Percentiles rank a stretch among this genome's conserved stretches.
Conservation (phyloP, 2,888 invertebrate genomes). For the Heliconius cydno region DNA sequence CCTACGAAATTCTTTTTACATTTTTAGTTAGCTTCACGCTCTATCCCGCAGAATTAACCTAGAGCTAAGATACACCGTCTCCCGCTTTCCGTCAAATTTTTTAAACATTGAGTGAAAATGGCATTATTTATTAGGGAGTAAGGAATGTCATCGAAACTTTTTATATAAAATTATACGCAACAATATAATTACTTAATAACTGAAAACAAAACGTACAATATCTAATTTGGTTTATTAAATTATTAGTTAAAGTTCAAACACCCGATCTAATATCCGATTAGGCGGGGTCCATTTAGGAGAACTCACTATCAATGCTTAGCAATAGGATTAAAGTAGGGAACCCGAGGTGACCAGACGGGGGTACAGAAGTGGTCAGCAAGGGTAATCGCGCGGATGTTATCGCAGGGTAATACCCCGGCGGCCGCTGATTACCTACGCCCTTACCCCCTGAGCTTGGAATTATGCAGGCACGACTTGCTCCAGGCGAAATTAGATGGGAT, state of each 20-base stretch:
- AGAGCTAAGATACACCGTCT: too few species aligned
- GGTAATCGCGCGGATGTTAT: slow-evolving; percentile 81
- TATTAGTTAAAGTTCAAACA: background rate
- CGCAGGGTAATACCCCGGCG: slow-evolving; percentile 77
- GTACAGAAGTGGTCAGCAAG: slow-evolving; percentile 73
- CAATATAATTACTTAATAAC: background rate
- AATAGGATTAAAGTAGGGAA: slow-evolving; percentile 51
- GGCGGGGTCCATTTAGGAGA: slow-evolving; percentile 41
- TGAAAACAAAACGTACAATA: background rate
- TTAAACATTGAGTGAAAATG: too few species aligned
- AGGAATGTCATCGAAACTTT: background rate
- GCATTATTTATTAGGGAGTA: too few species aligned
- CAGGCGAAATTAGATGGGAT: slow-evolving; percentile 57
- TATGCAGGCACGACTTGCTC: slow-evolving; percentile 75
- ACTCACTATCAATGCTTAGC: slow-evolving; percentile 35
- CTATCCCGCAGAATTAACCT: too few species aligned
- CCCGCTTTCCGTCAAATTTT: too few species aligned
- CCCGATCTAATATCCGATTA: slow-evolving; percentile 35
- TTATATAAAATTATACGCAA: background rate
- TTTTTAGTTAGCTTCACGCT: too few species aligned
- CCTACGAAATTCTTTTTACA: too few species aligned
- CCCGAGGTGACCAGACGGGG: slow-evolving; percentile 63
- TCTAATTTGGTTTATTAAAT: slow-evolving; percentile 6
- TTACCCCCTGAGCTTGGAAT: slow-evolving; percentile 72
- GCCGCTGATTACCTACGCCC: slow-evolving; percentile 80